phyloP scores from a whole-genome alignment of 1,140 invertebrate genomes.

The Tetramorium alpestre region DNA sequence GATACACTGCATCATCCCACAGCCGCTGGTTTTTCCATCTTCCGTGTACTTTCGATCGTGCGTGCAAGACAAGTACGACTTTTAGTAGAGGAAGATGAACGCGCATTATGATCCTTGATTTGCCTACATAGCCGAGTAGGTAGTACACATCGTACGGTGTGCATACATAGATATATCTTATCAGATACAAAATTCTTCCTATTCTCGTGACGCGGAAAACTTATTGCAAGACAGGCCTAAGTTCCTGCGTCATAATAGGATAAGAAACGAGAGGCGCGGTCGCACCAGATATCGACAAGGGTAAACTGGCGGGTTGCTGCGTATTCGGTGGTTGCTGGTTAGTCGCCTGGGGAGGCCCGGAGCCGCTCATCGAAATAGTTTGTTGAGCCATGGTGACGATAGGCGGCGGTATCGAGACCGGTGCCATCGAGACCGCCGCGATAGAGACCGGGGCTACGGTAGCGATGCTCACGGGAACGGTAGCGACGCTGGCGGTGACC shows the following conservation, averaged over 20 bases:
- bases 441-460: constrained; percentile 87
- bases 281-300: constrained; percentile 86
- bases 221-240: constrained; percentile 84
- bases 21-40: constrained; percentile 17
- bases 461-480: constrained; percentile 89
- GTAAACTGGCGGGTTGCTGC: constrained; percentile 82
- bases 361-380: constrained; percentile 83
- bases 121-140: constrained; percentile 1
- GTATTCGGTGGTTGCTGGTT: constrained; percentile 82
- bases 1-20: constrained; percentile 32
- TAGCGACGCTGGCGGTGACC: constrained; percentile 88
- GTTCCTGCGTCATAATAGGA: constrained; percentile 89
- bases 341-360: constrained; percentile 80
- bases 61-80: constrained; percentile 31
- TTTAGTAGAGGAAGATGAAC: constrained; percentile 56
- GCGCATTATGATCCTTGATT: constrained; percentile 42
- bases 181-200: neutral
- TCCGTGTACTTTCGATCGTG: neutral
- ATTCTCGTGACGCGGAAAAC: neutral
- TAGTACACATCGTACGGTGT: neutral
- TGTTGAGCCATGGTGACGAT: constrained; percentile 88
- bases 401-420: constrained; percentile 86
- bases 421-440: constrained; percentile 87
- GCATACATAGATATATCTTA: constrained; percentile 12
- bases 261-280: constrained; percentile 89